Conservation (phyloP, 2,113 vertebrate species). For the Syrmaticus mikado region DNA sequence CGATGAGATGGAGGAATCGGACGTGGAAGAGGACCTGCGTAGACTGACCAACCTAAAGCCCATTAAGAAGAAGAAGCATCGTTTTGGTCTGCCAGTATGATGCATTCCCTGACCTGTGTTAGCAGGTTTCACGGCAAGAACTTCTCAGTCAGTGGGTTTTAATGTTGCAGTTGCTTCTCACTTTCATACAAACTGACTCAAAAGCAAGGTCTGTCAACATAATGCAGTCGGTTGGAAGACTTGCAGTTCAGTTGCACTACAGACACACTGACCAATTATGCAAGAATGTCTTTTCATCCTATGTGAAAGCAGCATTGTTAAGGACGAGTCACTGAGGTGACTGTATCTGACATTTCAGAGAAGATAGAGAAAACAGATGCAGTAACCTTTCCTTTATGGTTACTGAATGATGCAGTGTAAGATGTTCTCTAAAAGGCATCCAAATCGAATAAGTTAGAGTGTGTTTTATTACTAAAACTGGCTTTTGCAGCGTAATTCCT, state of each 20-base stretch:
- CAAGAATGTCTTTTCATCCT: conserved; percentile 68
- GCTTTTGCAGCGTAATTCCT: conserved; percentile 80
- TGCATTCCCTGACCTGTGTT: conserved; percentile 36
- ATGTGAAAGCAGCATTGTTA: not conserved
- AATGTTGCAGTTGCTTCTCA: conserved; percentile 40
- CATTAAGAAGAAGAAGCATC: conserved; percentile 94
- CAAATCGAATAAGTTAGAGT: conserved; percentile 44
- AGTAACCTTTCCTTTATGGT: not conserved
- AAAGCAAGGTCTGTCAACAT: conserved; percentile 19
- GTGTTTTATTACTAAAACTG: conserved; percentile 76
- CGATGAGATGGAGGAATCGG: conserved; percentile 97
- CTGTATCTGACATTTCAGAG: conserved; percentile 12
- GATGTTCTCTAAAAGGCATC: conserved; percentile 51
- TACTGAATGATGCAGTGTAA: not conserved
- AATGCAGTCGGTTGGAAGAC: conserved; percentile 41
- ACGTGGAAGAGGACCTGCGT: conserved; percentile 88
- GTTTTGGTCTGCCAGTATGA: conserved; percentile 95
- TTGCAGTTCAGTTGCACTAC: conserved; percentile 78
- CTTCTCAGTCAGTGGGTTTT: conserved; percentile 52
- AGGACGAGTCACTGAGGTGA: not conserved
- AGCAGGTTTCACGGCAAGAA: conserved; percentile 19
- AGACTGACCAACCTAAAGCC: conserved; percentile 89
- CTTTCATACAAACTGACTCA: conserved; percentile 60
- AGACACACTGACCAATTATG: conserved; percentile 81
- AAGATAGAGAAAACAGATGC: conserved; percentile 14